These are phyloP conservation scores for Chrysocyon brachyurus DNA, from an alignment of 2,797 vertebrate species.

Conservation along the genomic window DNA sequence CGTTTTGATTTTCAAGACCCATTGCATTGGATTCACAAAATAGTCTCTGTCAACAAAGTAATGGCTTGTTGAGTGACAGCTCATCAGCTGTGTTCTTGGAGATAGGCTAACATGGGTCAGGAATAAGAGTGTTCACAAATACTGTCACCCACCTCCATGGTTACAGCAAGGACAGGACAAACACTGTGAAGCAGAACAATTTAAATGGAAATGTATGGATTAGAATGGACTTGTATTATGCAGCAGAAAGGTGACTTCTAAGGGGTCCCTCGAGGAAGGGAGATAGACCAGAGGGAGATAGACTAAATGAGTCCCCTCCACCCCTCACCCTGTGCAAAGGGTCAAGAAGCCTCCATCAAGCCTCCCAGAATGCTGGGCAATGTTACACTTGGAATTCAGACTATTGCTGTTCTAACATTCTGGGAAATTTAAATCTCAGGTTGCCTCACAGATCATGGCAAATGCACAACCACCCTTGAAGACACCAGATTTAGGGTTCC, in stretches of 20 bases:
- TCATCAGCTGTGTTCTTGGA: conserved; percentile 65
- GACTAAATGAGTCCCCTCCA: not conserved
- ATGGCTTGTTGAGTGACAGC: conserved; percentile 65
- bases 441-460: not conserved
- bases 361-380: not conserved
- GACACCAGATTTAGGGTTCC: not conserved
- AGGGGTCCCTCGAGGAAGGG: not conserved
- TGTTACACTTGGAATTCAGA: not conserved
- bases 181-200: not conserved
- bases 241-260: conserved; percentile 33
- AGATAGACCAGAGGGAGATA: not conserved
- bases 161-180: not conserved
- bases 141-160: not conserved
- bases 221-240: not conserved
- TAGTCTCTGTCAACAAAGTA: conserved; percentile 62
- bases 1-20: conserved; percentile 74
- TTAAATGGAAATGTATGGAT: conserved; percentile 63
- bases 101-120: conserved; percentile 61
- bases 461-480: conserved; percentile 1
- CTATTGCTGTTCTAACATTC: not conserved
- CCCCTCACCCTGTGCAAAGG: not conserved
- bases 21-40: conserved; percentile 75
- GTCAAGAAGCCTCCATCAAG: not conserved
- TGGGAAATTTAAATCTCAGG: conserved; percentile 19
- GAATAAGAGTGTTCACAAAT: conserved; percentile 47